A percentile compares a stretch with the other conserved stretches of the same genome.
These are phyloP conservation scores for Cryptus armator DNA, from an alignment of 2,888 invertebrate species.

Conservation along the genomic window DNA sequence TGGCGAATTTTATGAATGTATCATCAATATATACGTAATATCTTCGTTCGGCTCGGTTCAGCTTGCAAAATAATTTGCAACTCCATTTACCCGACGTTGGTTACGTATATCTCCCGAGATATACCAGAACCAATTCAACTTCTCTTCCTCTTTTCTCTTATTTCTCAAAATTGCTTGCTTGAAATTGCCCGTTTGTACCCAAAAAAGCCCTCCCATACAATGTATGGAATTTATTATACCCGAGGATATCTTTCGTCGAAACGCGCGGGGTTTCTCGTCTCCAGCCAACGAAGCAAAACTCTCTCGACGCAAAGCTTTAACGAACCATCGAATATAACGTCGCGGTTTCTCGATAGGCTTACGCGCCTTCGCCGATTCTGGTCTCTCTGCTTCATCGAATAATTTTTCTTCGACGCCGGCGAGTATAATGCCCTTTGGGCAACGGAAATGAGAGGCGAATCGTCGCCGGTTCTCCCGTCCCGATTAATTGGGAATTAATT, in stretches of 20 bases:
- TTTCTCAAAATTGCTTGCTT: not conserved
- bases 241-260: slow-evolving; percentile 50
- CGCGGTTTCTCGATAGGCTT: slow-evolving; percentile 36
- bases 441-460: slow-evolving; percentile 49
- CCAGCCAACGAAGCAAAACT: slow-evolving; percentile 49
- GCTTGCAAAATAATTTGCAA: not conserved
- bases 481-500: slow-evolving; percentile 66
- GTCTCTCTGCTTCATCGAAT: slow-evolving; percentile 35
- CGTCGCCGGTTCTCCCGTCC: not conserved
- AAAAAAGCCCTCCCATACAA: slow-evolving; percentile 28
- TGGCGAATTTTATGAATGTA: slow-evolving; percentile 17
- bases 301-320: slow-evolving; percentile 32
- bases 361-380: slow-evolving; percentile 3
- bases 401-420: slow-evolving; percentile 30
- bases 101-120: slow-evolving; percentile 1
- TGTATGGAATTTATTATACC: slow-evolving; percentile 54
- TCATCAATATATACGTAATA: not conserved
- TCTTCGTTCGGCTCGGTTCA: not conserved
- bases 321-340: slow-evolving; percentile 45
- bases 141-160: not conserved
- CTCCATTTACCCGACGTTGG: not conserved
- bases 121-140: not conserved
- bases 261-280: slow-evolving; percentile 2
- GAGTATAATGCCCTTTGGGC: slow-evolving; percentile 38
- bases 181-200: slow-evolving; percentile 39